Conservation (phyloP, 2,113 vertebrate species). For the Alligator sinensis region DNA sequence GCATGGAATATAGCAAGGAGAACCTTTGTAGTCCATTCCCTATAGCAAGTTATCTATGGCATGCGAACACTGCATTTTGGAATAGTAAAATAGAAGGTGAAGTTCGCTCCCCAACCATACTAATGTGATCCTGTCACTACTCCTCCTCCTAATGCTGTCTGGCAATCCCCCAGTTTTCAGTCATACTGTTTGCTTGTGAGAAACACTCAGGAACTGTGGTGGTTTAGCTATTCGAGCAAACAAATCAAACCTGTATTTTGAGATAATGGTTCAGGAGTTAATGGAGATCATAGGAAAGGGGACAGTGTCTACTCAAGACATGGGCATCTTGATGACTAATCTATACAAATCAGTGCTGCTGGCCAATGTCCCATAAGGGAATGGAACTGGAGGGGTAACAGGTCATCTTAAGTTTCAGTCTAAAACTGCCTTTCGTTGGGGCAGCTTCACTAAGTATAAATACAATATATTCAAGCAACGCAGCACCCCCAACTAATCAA, state of each 20-base stretch:
- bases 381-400: constrained; percentile 33
- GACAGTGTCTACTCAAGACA: constrained; percentile 17
- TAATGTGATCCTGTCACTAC: constrained; percentile 68
- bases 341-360: constrained; percentile 38
- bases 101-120: constrained; percentile 63
- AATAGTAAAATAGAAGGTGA: constrained; percentile 61
- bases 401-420: constrained; percentile 35
- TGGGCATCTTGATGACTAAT: constrained; percentile 55
- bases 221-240: constrained; percentile 61
- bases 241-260: constrained; percentile 60
- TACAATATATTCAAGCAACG: background rate
- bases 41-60: constrained; percentile 46
- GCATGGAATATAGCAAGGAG: background rate
- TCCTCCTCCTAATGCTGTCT: constrained; percentile 65
- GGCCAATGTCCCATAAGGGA: constrained; percentile 35
- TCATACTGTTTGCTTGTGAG: constrained; percentile 69
- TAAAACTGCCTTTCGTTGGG: constrained; percentile 36
- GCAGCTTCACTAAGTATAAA: background rate
- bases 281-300: constrained; percentile 62
- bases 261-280: constrained; percentile 67
- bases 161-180: constrained; percentile 73
- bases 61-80: constrained; percentile 60
- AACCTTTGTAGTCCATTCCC: constrained; percentile 32
- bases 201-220: constrained; percentile 62
- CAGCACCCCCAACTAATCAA: background rate